These are phyloP conservation scores for Coptodon rendalli DNA, from an alignment of 2,113 vertebrate genomes.

Conservation along the genomic window DNA sequence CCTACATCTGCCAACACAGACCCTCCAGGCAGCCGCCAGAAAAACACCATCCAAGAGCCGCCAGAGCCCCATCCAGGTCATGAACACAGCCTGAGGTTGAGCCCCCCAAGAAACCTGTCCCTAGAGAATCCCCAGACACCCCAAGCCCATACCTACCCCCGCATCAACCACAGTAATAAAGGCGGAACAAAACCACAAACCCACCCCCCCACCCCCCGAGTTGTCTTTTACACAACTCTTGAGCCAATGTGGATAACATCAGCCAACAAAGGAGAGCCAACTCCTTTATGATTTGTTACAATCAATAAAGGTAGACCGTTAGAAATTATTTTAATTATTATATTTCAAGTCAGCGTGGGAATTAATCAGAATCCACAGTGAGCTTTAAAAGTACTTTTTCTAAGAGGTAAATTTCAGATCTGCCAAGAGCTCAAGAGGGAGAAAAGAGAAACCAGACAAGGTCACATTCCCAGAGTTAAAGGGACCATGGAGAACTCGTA, in stretches of 20 bases:
- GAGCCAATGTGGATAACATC: not conserved
- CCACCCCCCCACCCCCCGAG: not conserved
- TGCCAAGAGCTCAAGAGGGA: not conserved
- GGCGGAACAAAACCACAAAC: not conserved
- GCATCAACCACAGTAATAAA: not conserved
- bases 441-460: not conserved
- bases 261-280: not conserved
- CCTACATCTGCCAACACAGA: accelerated
- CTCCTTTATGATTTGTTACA: not conserved
- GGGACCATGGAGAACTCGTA: not conserved
- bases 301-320: not conserved
- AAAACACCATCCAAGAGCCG: not conserved
- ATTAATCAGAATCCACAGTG: not conserved
- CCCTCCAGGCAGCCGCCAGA: not conserved
- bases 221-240: not conserved
- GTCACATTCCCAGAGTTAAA: not conserved
- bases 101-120: not conserved
- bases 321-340: not conserved
- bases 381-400: not conserved
- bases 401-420: not conserved
- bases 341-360: not conserved
- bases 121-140: not conserved
- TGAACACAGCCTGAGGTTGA: not conserved
- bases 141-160: not conserved
- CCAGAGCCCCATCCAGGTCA: not conserved